Percentiles rank a stretch among this genome's conserved stretches.
Conservation (phyloP, 2,113 vertebrate species). For the Phalacrocorax carbo region DNA sequence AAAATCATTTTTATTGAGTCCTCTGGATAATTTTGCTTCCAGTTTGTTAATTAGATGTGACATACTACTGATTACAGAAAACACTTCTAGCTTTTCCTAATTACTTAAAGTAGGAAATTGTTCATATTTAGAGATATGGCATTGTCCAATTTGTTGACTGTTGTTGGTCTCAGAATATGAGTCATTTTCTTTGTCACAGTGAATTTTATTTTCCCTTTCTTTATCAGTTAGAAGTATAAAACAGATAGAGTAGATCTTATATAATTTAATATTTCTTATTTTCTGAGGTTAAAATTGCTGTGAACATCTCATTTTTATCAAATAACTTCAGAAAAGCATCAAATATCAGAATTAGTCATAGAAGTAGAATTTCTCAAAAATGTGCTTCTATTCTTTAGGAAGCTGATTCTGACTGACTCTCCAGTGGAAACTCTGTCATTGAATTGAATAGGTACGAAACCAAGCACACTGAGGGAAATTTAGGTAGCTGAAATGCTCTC, state of each 20-base stretch:
- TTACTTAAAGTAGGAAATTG: not conserved
- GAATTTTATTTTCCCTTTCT: not conserved
- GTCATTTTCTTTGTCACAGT: not conserved
- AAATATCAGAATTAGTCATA: not conserved
- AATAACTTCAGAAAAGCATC: not conserved
- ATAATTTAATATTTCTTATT: not conserved
- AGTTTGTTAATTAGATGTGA: not conserved
- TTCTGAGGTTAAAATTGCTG: not conserved
- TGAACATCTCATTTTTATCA: not conserved
- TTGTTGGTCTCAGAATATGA: not conserved
- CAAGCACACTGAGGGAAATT: not conserved
- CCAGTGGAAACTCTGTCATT: not conserved
- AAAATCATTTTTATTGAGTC: not conserved
- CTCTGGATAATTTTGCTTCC: not conserved
- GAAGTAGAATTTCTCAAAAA: not conserved
- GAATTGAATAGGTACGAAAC: not conserved
- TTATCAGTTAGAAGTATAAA: not conserved
- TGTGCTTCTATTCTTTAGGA: not conserved
- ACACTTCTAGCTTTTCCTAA: not conserved
- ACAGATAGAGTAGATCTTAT: not conserved
- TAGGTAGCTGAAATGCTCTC: not conserved
- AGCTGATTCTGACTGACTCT: not conserved
- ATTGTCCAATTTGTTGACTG: not conserved
- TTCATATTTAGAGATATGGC: not conserved
- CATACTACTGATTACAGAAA: not conserved